Evolutionary conservation across 2,113 vertebrate genomes (phyloP).

Genomic region (Ailuropoda melanoleuca): DNA sequence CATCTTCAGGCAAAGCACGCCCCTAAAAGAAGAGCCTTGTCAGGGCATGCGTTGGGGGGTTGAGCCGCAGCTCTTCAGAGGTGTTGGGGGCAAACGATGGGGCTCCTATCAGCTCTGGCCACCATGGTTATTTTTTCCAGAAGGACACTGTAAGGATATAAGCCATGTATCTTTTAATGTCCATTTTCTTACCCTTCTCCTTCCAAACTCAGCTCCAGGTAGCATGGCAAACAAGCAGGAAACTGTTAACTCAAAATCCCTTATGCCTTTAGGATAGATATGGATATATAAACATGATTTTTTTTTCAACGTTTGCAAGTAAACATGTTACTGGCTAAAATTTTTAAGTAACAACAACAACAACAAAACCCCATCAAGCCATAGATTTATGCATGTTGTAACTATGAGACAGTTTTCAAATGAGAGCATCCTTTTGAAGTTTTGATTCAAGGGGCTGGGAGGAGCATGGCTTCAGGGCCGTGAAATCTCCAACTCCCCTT

Average conservation of each 20-base stretch:
- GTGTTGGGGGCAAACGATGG: too few species aligned
- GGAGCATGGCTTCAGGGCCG: rapidly evolving
- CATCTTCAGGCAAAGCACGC: background rate
- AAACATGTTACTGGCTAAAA: background rate
- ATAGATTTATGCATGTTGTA: background rate
- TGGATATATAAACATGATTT: rapidly evolving
- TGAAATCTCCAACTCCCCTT: rapidly evolving
- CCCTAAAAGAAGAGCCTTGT: background rate
- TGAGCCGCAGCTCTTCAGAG: background rate
- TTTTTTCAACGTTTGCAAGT: background rate
- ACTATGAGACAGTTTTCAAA: background rate
- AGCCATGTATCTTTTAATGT: background rate
- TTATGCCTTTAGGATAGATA: background rate
- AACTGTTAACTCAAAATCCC: background rate
- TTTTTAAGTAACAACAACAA: background rate
- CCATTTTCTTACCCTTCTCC: background rate
- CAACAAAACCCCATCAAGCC: background rate
- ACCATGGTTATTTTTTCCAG: background rate
- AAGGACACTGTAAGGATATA: background rate
- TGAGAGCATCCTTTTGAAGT: too few species aligned
- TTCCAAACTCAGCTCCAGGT: background rate
- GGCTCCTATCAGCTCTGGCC: background rate
- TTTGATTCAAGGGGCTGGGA: background rate
- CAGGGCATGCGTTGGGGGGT: background rate
- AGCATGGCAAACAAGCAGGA: background rate